phyloP scores from a whole-genome alignment of 2,113 vertebrate species.

The Phylloscopus trochiloides region DNA sequence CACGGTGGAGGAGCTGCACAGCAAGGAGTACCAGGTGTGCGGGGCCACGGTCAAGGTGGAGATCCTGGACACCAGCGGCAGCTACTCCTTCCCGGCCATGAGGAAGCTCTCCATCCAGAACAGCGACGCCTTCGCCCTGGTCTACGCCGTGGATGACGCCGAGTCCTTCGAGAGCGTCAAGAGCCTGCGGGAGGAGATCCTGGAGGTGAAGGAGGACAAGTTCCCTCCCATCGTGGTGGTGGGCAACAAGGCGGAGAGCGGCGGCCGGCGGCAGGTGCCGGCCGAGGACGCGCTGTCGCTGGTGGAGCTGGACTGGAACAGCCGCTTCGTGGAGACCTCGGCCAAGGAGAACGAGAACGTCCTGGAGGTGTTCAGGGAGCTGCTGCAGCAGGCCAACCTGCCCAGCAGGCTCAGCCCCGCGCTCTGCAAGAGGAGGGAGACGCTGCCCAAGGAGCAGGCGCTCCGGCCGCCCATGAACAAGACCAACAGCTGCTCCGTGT shows the following conservation, averaged over 20 bases:
- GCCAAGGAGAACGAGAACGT: constrained; percentile 89
- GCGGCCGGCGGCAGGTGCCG: constrained; percentile 72
- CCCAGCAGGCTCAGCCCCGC: constrained; percentile 84
- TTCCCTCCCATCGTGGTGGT: constrained; percentile 86
- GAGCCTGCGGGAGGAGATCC: constrained; percentile 86
- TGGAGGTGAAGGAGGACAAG: constrained; percentile 89
- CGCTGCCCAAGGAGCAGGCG: constrained; percentile 79
- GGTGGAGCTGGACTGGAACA: constrained; percentile 91
- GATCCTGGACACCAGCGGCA: constrained; percentile 90
- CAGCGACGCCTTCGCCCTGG: constrained; percentile 88
- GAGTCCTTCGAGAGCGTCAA: constrained; percentile 86
- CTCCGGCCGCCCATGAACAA: constrained; percentile 90
- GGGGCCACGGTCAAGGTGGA: constrained; percentile 83
- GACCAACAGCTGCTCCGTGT: constrained; percentile 88
- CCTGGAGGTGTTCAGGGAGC: constrained; percentile 86
- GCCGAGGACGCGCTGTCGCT: constrained; percentile 77
- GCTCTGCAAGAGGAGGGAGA: constrained; percentile 83
- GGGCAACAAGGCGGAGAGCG: constrained; percentile 85
- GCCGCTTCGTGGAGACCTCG: constrained; percentile 85
- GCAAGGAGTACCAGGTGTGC: constrained; percentile 84
- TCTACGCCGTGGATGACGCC: constrained; percentile 85
- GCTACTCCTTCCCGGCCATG: constrained; percentile 93
- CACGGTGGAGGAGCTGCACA: constrained; percentile 92
- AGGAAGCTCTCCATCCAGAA: constrained; percentile 89
- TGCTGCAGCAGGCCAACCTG: constrained; percentile 84